A percentile compares a stretch with the other conserved stretches of the same genome.
Conservation (phyloP, 2,797 vertebrate genomes). For the Gadopsis marmoratus region DNA sequence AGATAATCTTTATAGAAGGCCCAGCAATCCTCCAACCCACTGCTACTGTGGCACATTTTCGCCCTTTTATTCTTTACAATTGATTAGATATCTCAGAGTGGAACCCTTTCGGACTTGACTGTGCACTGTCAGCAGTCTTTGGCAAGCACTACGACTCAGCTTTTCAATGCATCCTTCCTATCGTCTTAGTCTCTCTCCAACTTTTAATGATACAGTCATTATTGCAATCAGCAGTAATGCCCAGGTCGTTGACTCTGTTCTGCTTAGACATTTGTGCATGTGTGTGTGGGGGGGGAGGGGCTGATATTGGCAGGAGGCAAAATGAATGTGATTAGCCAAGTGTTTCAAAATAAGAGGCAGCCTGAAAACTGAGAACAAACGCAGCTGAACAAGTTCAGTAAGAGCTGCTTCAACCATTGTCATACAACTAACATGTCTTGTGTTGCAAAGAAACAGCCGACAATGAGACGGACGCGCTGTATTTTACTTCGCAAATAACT, state of each 20-base stretch:
- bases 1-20: neutral
- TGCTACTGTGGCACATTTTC: neutral
- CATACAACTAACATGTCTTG: neutral
- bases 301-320: slow-evolving; percentile 32
- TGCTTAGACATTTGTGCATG: slow-evolving; percentile 7
- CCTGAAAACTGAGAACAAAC: slow-evolving; percentile 38
- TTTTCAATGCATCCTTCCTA: slow-evolving; percentile 39
- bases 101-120: slow-evolving; percentile 31
- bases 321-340: slow-evolving; percentile 45
- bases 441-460: neutral
- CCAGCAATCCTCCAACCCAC: neutral
- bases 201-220: slow-evolving; percentile 54
- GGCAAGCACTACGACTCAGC: slow-evolving; percentile 25
- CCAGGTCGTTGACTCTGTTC: slow-evolving; percentile 20
- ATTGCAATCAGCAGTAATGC: slow-evolving; percentile 42
- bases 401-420: neutral
- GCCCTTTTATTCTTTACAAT: slow-evolving; percentile 9
- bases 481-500: neutral
- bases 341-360: slow-evolving; percentile 51
- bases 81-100: slow-evolving; percentile 46
- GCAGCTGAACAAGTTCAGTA: slow-evolving; percentile 30
- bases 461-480: neutral
- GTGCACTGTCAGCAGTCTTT: slow-evolving; percentile 42
- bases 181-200: slow-evolving; percentile 13
- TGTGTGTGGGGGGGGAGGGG: neutral